These are phyloP conservation scores for Oreohelix idahoensis DNA, from an alignment of 1,140 invertebrate genomes.

Conservation along the genomic window DNA sequence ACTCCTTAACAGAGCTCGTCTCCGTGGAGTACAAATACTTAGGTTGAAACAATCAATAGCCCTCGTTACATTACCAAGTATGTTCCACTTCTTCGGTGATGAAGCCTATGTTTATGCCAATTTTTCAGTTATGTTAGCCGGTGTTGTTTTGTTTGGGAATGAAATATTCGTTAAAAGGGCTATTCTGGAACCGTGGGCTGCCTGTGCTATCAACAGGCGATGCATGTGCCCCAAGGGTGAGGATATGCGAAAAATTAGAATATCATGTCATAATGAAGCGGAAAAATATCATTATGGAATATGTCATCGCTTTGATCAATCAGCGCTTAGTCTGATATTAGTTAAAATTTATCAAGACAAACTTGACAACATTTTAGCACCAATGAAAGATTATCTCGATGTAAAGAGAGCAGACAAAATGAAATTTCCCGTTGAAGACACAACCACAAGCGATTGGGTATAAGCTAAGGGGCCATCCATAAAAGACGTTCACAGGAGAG, in stretches of 20 bases:
- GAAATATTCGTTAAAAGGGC: constrained; percentile 29
- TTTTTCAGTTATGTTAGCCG: background rate
- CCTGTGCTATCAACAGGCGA: constrained; percentile 3
- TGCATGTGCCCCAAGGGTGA: constrained; percentile 18
- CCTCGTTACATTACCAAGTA: background rate
- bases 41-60: background rate
- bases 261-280: constrained; percentile 1
- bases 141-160: background rate
- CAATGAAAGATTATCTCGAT: background rate
- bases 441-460: background rate
- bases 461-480: too few relatives aligned
- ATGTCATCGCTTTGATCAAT: constrained; percentile 35
- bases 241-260: background rate
- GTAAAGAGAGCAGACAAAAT: background rate
- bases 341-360: constrained; percentile 21
- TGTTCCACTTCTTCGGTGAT: constrained; percentile 37
- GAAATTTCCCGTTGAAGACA: background rate
- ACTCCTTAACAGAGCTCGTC: background rate
- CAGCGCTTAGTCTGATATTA: constrained; percentile 23
- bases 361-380: background rate
- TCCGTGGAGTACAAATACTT: background rate
- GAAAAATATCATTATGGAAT: background rate
- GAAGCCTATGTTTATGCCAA: constrained; percentile 20
- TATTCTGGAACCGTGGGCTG: constrained; percentile 30
- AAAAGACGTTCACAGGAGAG: too few relatives aligned